Percentiles rank a stretch among this genome's conserved stretches.
Conservation (phyloP, 2,888 invertebrate species). For the Phragmatobia fuliginosa region DNA sequence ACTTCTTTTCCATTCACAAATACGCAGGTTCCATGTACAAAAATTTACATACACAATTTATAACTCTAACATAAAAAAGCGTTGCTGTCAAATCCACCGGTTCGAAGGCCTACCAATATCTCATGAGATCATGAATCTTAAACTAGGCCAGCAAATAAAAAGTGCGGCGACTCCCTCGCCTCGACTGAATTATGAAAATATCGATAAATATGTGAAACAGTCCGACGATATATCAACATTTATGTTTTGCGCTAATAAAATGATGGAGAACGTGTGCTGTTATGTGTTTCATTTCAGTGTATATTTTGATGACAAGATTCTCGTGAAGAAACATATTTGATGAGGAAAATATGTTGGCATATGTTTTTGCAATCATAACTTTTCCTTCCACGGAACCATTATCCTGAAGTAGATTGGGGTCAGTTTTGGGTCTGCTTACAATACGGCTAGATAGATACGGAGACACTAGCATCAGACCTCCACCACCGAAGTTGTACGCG, state of each 20-base stretch:
- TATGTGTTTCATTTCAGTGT: constrained; percentile 5
- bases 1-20: background rate
- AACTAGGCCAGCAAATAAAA: constrained; percentile 78
- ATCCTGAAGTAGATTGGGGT: no score
- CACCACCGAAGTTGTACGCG: no score
- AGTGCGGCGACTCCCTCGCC: constrained; percentile 65
- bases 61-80: constrained; percentile 49
- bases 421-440: no score
- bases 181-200: constrained; percentile 81
- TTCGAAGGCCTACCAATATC: constrained; percentile 64
- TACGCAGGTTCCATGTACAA: constrained; percentile 1
- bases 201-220: constrained; percentile 77
- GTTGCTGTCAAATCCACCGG: constrained; percentile 51
- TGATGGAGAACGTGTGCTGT: constrained; percentile 11
- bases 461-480: no score
- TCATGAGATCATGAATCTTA: constrained; percentile 82
- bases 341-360: constrained; percentile 28
- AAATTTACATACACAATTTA: constrained; percentile 43
- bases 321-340: background rate
- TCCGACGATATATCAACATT: constrained; percentile 35
- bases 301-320: constrained; percentile 8
- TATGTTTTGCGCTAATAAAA: constrained; percentile 34
- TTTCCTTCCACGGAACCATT: background rate
- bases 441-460: no score
- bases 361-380: background rate